Percentiles rank a stretch among this genome's conserved stretches.
Conservation (phyloP, 2,888 invertebrate genomes). For the Pseudanteris insignis region DNA sequence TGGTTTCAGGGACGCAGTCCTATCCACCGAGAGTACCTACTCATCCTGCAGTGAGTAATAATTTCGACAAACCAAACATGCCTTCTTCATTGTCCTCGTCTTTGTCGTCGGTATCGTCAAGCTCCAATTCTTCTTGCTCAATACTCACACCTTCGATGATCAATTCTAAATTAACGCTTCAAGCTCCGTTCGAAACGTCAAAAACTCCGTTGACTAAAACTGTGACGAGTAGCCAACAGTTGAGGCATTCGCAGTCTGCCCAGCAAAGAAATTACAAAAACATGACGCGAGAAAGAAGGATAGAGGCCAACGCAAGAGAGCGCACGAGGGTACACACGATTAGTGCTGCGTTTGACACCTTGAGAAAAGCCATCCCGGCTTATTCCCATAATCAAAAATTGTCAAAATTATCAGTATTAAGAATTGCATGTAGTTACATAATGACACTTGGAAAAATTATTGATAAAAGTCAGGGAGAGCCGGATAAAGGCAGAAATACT, state of each 20-base stretch:
- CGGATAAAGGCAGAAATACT: conserved; percentile 70
- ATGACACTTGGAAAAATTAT: conserved; percentile 83
- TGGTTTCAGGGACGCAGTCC: conserved; percentile 68
- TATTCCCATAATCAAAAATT: conserved; percentile 94
- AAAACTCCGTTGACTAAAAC: conserved; percentile 36
- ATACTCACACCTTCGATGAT: conserved; percentile 49
- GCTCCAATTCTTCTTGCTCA: conserved; percentile 39
- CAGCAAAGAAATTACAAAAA: conserved; percentile 92
- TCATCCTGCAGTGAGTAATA: conserved; percentile 68
- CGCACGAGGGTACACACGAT: conserved; percentile 94
- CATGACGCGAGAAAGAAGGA: conserved; percentile 91
- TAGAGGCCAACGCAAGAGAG: conserved; percentile 94
- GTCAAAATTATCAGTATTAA: conserved; percentile 89
- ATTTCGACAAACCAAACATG: conserved; percentile 50
- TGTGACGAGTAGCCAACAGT: conserved; percentile 15
- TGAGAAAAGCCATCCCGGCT: conserved; percentile 85
- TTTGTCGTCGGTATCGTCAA: conserved; percentile 41
- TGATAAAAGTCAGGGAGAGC: conserved; percentile 68
- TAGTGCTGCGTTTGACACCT: conserved; percentile 92
- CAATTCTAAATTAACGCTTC: no score
- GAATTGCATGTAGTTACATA: conserved; percentile 94
- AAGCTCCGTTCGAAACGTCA: no score
- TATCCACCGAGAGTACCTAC: conserved; percentile 68
- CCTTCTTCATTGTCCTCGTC: conserved; percentile 42
- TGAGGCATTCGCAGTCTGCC: conserved; percentile 37